These are phyloP conservation scores for Saccostrea cuccullata DNA, from an alignment of 1,140 invertebrate genomes.

Conservation along the genomic window DNA sequence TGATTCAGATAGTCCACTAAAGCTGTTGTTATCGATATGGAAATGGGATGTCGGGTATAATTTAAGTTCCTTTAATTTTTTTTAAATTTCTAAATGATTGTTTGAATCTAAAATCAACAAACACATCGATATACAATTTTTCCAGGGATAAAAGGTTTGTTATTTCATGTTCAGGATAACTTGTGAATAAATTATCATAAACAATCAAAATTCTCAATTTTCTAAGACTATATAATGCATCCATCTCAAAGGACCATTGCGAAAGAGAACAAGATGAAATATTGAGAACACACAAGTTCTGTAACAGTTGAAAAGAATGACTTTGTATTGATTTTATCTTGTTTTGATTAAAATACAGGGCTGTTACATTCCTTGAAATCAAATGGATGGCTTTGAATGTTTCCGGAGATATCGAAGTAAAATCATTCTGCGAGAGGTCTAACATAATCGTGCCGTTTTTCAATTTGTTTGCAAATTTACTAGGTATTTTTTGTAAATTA, in stretches of 20 bases:
- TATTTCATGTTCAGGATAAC: neutral
- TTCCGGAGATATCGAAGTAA: neutral
- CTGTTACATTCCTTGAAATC: neutral
- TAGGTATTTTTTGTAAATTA: neutral
- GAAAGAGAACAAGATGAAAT: neutral
- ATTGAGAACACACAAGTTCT: neutral
- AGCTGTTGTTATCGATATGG: neutral
- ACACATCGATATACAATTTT: neutral
- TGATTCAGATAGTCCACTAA: neutral
- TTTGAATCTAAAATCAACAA: neutral
- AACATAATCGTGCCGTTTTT: neutral
- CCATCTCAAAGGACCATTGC: neutral
- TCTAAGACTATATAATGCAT: neutral
- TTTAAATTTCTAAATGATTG: neutral
- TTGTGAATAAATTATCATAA: neutral
- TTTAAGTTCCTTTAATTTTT: neutral
- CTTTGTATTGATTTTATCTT: neutral
- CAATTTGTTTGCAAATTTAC: neutral
- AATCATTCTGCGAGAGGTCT: neutral
- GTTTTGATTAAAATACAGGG: neutral
- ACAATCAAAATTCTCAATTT: neutral
- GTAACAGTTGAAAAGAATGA: neutral
- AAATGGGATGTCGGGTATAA: neutral
- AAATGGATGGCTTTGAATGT: neutral
- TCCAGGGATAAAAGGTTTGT: neutral